phyloP scores from a whole-genome alignment of 2,113 vertebrate species.

The Dromaius novaehollandiae region DNA sequence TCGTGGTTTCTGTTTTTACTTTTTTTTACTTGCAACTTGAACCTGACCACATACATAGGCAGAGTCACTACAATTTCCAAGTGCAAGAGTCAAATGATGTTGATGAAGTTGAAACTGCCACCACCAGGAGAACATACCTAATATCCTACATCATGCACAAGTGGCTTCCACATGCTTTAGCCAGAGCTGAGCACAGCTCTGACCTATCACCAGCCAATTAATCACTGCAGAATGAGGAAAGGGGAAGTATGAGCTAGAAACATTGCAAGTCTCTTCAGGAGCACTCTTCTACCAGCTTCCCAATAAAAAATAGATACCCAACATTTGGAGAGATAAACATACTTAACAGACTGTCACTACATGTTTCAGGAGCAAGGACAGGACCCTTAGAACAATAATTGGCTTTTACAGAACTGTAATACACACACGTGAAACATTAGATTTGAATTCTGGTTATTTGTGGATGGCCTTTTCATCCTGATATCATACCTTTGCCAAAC shows the following conservation, averaged over 20 bases:
- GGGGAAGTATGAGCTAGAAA: background rate
- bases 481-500: background rate
- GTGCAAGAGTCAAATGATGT: background rate
- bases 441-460: background rate
- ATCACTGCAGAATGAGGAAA: background rate
- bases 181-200: background rate
- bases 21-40: background rate
- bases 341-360: background rate
- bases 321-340: background rate
- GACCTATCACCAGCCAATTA: background rate
- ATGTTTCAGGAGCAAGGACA: background rate
- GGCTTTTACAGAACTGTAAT: background rate
- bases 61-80: background rate
- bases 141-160: background rate
- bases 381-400: background rate
- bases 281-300: background rate
- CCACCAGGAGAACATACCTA: background rate
- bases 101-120: background rate
- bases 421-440: background rate
- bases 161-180: background rate
- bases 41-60: background rate
- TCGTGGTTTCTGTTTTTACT: background rate
- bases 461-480: rapidly evolving
- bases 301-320: background rate
- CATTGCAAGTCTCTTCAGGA: background rate